A percentile compares a stretch with the other conserved stretches of the same genome.
These are phyloP conservation scores for Crypturellus tataupa DNA, from an alignment of 2,797 vertebrate species.

Conservation along the genomic window DNA sequence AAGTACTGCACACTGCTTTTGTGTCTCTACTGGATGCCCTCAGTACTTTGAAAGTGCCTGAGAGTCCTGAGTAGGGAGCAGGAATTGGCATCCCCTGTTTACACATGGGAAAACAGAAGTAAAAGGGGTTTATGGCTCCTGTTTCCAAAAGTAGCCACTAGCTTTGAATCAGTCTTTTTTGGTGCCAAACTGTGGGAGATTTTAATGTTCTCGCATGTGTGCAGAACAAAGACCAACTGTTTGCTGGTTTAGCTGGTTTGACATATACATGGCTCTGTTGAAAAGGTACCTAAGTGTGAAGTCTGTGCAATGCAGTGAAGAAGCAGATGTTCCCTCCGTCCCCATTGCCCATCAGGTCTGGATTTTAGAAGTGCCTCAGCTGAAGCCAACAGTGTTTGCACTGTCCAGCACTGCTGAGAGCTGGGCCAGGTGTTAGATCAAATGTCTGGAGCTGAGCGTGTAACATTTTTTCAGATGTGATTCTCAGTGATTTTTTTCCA, in stretches of 20 bases:
- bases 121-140: constrained; percentile 27
- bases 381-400: constrained; percentile 42
- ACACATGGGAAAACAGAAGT: constrained; percentile 21
- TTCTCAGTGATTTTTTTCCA: constrained; percentile 53
- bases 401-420: constrained; percentile 41
- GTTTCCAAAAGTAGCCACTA: constrained; percentile 35
- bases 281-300: constrained; percentile 54
- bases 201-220: constrained; percentile 55
- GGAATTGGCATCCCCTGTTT: constrained; percentile 26
- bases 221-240: constrained; percentile 73
- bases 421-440: constrained; percentile 67
- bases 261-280: not conserved
- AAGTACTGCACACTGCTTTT: not conserved
- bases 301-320: not conserved
- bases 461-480: constrained; percentile 66
- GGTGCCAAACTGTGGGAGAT: constrained; percentile 55
- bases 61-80: not conserved
- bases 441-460: constrained; percentile 41
- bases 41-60: not conserved
- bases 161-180: constrained; percentile 50
- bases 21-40: not conserved
- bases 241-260: constrained; percentile 56
- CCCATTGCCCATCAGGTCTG: constrained; percentile 44
- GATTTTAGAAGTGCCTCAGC: constrained; percentile 32
- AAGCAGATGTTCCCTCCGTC: constrained; percentile 64